A percentile compares a stretch with the other conserved stretches of the same genome.
phyloP scores from a whole-genome alignment of 2,888 invertebrate genomes.

The Corythucha ciliata region DNA sequence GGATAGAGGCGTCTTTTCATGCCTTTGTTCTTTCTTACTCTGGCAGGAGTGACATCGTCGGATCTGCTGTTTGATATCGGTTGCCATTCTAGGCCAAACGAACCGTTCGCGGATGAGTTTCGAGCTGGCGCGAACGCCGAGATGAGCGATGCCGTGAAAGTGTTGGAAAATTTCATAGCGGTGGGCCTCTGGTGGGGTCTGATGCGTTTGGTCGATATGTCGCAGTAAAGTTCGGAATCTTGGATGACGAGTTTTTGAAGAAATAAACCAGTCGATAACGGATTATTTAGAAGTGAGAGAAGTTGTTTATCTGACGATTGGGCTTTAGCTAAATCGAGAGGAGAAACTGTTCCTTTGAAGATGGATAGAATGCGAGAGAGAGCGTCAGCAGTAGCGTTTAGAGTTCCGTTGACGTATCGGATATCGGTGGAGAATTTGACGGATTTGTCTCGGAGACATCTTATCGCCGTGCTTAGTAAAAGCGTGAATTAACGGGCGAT shows the following conservation, averaged over 20 bases:
- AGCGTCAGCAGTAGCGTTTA: slow-evolving; percentile 9
- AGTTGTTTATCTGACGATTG: slow-evolving; percentile 1
- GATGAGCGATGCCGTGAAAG: slow-evolving; percentile 8
- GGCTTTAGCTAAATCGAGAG: not conserved
- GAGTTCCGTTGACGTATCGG: not conserved
- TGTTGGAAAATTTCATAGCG: slow-evolving; percentile 11
- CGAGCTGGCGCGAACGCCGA: slow-evolving; percentile 5
- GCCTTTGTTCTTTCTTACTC: slow-evolving; percentile 40
- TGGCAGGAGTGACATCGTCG: slow-evolving; percentile 16
- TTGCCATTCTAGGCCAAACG: slow-evolving; percentile 14
- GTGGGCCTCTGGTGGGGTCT: slow-evolving; percentile 8
- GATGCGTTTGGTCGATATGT: slow-evolving; percentile 8
- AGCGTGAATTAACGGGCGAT: slow-evolving; percentile 9
- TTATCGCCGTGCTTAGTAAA: slow-evolving; percentile 14
- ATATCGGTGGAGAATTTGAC: slow-evolving; percentile 25
- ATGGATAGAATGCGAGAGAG: slow-evolving; percentile 1
- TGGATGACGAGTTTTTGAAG: not conserved
- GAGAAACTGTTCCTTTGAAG: slow-evolving; percentile 6
- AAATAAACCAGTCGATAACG: not conserved
- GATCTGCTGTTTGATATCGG: slow-evolving; percentile 4
- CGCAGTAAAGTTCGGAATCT: slow-evolving; percentile 1
- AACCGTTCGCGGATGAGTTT: slow-evolving; percentile 8
- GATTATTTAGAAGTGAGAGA: not conserved
- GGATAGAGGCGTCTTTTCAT: slow-evolving; percentile 8
- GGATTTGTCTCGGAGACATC: slow-evolving; percentile 24